phyloP scores from a whole-genome alignment of 2,113 vertebrate species.

The Macquaria australasica region DNA sequence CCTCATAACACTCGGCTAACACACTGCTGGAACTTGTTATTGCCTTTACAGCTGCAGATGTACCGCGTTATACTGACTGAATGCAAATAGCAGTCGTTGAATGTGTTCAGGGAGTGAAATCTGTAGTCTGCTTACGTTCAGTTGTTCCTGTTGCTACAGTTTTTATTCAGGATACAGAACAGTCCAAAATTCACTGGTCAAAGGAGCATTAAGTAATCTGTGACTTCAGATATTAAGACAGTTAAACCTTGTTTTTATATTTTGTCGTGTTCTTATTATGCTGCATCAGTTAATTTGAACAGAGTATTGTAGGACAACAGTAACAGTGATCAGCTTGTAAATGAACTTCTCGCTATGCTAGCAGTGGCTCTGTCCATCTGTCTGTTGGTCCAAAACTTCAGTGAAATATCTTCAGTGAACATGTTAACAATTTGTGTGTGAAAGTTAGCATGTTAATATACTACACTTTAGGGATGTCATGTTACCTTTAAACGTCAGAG shows the following conservation, averaged over 20 bases:
- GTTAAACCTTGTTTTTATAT: neutral
- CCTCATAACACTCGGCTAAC: constrained; percentile 19
- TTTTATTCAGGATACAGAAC: neutral
- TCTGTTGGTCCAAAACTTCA: no score
- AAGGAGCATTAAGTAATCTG: neutral
- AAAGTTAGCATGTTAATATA: no score
- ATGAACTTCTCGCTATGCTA: no score
- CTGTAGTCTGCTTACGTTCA: neutral
- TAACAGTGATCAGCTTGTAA: no score
- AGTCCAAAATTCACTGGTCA: neutral
- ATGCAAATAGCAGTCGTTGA: neutral
- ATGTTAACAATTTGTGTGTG: no score
- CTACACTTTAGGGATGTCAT: no score
- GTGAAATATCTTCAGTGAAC: no score
- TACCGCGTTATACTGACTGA: neutral
- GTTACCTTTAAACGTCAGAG: no score
- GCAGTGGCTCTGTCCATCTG: no score
- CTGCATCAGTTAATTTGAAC: neutral
- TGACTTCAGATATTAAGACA: no score
- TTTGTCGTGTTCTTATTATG: neutral
- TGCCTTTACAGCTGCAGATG: neutral
- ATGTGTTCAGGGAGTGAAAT: neutral
- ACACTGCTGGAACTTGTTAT: neutral
- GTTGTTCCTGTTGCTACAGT: neutral
- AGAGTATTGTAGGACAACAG: no score